Percentiles rank a stretch among this genome's conserved stretches.
phyloP scores from a whole-genome alignment of 2,113 vertebrate species.

The Peromyscus maniculatus region DNA sequence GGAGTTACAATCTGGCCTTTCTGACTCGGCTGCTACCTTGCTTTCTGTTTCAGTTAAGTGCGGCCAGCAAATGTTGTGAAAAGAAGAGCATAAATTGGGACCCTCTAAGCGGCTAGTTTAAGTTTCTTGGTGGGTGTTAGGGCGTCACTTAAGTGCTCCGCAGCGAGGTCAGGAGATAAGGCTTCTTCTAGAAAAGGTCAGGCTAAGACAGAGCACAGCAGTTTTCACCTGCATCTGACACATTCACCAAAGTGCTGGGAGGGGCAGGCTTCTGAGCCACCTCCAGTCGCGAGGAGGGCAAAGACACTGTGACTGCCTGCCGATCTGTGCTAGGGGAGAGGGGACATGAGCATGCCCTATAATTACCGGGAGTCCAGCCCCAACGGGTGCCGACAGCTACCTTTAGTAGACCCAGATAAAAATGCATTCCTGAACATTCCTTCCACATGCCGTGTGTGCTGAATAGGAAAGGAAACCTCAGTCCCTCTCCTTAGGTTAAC shows the following conservation, averaged over 20 bases:
- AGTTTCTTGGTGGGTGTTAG: neutral
- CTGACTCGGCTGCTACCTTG: slow-evolving; percentile 6
- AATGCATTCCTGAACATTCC: neutral
- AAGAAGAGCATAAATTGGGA: neutral
- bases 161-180: neutral
- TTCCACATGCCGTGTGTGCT: neutral
- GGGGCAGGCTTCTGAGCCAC: neutral
- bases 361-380: neutral
- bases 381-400: neutral
- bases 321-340: neutral
- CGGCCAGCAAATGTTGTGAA: neutral
- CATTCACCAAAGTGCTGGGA: neutral
- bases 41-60: slow-evolving; percentile 30
- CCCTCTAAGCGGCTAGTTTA: neutral
- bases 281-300: neutral
- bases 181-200: neutral
- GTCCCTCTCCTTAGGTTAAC: neutral
- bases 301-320: neutral
- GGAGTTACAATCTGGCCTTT: neutral
- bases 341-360: accelerated
- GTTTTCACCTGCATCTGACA: neutral
- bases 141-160: neutral
- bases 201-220: neutral
- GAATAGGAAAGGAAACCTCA: neutral
- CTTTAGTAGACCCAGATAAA: neutral